These are phyloP conservation scores for Odontothrips loti DNA, from an alignment of 2,888 invertebrate species.

Conservation along the genomic window DNA sequence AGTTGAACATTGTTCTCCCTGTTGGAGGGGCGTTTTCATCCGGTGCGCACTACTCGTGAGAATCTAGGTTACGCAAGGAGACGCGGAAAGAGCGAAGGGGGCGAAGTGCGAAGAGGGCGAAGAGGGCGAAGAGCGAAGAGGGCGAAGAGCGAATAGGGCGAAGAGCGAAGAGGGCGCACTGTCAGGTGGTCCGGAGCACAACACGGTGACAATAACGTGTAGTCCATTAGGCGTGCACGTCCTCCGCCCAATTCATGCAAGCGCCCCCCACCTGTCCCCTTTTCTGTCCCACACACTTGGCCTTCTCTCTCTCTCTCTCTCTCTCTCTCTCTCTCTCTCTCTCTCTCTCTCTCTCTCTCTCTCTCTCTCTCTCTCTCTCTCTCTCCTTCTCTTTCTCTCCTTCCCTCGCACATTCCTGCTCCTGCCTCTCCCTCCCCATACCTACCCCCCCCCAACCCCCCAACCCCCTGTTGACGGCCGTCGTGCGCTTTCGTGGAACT, in stretches of 20 bases:
- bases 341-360: too few species aligned
- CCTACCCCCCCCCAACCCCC: neutral
- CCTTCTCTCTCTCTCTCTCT: neutral
- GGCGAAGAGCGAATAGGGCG: neutral
- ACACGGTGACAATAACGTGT: neutral
- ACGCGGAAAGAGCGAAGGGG: too few species aligned
- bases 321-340: too few species aligned
- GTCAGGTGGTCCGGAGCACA: conserved; percentile 1
- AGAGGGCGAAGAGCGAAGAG: neutral
- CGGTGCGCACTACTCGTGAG: too few species aligned
- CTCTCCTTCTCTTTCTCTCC: neutral
- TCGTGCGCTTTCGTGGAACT: too few species aligned
- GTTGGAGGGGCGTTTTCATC: too few species aligned
- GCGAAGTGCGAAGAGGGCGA: too few species aligned
- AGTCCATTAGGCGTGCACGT: conserved; percentile 1
- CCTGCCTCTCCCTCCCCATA: neutral
- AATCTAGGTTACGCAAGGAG: too few species aligned
- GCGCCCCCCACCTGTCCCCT: neutral
- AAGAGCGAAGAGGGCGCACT: neutral
- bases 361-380: neutral
- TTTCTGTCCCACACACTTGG: neutral
- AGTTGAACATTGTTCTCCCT: too few species aligned
- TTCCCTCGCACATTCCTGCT: neutral
- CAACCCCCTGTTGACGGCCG: too few species aligned
- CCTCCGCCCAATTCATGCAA: neutral